These are phyloP conservation scores for Hirtodrosophila histrioides DNA, from an alignment of 2,888 invertebrate genomes.

Conservation along the genomic window DNA sequence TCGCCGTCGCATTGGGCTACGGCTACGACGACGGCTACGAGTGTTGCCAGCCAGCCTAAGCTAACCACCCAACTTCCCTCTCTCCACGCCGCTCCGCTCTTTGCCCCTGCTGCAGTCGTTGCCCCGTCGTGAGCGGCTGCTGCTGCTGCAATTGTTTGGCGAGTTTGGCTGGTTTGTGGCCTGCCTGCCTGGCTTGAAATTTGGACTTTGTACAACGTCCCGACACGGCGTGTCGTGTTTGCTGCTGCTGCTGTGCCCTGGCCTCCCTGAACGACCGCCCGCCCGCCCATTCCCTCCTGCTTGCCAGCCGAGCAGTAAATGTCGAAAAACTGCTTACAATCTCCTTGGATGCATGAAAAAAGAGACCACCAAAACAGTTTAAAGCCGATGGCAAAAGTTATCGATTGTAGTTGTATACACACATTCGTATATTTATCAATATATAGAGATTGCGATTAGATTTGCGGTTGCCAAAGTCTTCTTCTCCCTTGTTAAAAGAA, in stretches of 20 bases:
- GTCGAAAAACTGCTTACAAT: slow-evolving; percentile 70
- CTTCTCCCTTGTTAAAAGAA: too few species aligned
- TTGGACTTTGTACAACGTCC: slow-evolving; percentile 69
- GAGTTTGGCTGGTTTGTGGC: slow-evolving; percentile 74
- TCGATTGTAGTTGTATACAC: background rate
- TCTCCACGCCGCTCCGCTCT: background rate
- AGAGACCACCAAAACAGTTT: slow-evolving; percentile 50
- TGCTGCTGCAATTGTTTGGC: slow-evolving; percentile 72
- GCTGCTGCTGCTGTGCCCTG: too few species aligned
- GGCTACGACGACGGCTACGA: slow-evolving; percentile 28
- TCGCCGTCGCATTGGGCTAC: slow-evolving; percentile 46
- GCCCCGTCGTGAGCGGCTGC: slow-evolving; percentile 47
- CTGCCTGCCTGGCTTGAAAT: slow-evolving; percentile 39
- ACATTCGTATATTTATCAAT: too few species aligned
- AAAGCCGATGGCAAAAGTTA: slow-evolving; percentile 28
- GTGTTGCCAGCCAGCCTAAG: slow-evolving; percentile 28
- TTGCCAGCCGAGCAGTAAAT: slow-evolving; percentile 48
- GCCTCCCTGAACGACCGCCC: too few species aligned
- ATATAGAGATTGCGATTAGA: too few species aligned
- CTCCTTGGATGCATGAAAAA: slow-evolving; percentile 47
- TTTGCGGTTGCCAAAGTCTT: too few species aligned
- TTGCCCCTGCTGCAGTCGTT: slow-evolving; percentile 30
- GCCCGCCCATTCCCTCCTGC: background rate
- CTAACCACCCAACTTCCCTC: slow-evolving; percentile 10
- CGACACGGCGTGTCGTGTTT: slow-evolving; percentile 40